Evolutionary conservation across 2,888 invertebrate genomes (phyloP).

Genomic region (Lasioglossum malachurum): DNA sequence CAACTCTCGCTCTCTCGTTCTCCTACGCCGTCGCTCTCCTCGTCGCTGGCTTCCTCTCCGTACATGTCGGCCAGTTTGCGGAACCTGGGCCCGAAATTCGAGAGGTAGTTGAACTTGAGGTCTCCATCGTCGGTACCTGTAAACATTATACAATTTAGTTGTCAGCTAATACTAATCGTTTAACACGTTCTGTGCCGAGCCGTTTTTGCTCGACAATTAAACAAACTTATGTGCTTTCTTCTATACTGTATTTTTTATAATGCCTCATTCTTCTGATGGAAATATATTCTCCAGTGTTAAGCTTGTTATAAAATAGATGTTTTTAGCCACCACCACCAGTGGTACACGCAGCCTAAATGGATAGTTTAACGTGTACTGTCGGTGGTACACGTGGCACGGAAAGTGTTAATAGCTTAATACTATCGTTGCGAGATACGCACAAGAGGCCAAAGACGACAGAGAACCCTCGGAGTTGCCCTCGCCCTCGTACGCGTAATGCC

Average conservation of each 20-base stretch:
- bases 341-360: too few species aligned
- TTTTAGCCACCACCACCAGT: too few species aligned
- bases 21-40: conserved; percentile 91
- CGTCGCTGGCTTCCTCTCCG: conserved; percentile 94
- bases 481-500: conserved; percentile 99
- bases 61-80: conserved; percentile 97
- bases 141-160: not conserved
- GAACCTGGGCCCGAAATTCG: conserved; percentile 98
- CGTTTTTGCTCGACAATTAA: too few species aligned
- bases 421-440: conserved; percentile 84
- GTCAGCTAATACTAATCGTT: not conserved
- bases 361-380: too few species aligned
- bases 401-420: not conserved
- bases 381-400: too few species aligned
- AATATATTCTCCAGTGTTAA: too few species aligned
- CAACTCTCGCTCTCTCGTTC: conserved; percentile 90
- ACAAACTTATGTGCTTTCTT: too few species aligned
- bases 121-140: conserved; percentile 95
- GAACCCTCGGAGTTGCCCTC: conserved; percentile 97
- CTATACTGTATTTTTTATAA: too few species aligned
- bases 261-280: too few species aligned
- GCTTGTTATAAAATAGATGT: too few species aligned
- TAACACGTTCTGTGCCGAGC: too few species aligned
- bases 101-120: conserved; percentile 96
- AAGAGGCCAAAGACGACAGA: conserved; percentile 95